phyloP scores from a whole-genome alignment of 2,113 vertebrate species.

The Trichomycterus rosablanca region DNA sequence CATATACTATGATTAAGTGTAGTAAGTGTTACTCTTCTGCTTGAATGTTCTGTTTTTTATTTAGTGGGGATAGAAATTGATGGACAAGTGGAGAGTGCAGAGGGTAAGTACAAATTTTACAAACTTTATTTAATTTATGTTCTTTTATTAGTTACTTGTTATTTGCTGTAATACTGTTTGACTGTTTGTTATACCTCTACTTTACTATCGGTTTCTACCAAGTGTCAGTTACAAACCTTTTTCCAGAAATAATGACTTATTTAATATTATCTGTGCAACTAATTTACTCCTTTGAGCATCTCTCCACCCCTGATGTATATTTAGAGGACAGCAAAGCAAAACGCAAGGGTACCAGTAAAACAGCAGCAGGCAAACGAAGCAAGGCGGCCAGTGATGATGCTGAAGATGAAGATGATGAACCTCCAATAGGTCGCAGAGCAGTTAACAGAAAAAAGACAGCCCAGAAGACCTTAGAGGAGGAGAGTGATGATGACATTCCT shows the following conservation, averaged over 20 bases:
- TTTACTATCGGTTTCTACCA: no score
- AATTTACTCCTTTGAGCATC: not conserved
- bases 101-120: conserved; percentile 62
- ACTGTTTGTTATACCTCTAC: not conserved
- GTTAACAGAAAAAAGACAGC: conserved; percentile 55
- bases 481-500: conserved; percentile 56
- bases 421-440: conserved; percentile 52
- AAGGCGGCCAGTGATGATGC: conserved; percentile 57
- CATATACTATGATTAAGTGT: not conserved
- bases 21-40: not conserved
- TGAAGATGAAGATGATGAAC: conserved; percentile 62
- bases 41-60: conserved; percentile 31
- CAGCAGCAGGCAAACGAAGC: conserved; percentile 51
- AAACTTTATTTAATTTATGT: not conserved
- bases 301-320: not conserved
- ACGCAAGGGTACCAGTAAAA: conserved; percentile 45
- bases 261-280: no score
- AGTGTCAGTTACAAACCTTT: no score
- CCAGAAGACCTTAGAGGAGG: conserved; percentile 53
- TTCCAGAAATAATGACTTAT: no score
- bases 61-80: conserved; percentile 80
- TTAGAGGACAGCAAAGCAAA: conserved; percentile 51
- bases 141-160: not conserved
- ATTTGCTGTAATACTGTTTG: not conserved
- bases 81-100: conserved; percentile 68